phyloP scores from a whole-genome alignment of 2,888 invertebrate species.

The Drosophila recens region DNA sequence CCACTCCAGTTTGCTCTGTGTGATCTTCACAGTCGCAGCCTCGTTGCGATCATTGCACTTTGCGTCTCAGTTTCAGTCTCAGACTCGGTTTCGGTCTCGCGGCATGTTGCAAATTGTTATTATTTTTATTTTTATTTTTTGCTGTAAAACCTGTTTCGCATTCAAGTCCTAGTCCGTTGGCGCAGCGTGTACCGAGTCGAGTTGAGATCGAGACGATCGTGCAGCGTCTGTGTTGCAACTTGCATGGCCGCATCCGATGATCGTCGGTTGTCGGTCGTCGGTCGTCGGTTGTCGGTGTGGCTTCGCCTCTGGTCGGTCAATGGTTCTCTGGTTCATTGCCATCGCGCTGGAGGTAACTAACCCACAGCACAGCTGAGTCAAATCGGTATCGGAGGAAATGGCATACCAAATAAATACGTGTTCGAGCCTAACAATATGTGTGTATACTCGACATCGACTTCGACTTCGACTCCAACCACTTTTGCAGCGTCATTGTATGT shows the following conservation, averaged over 20 bases:
- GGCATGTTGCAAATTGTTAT: slow-evolving; percentile 65
- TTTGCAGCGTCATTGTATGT: slow-evolving; percentile 68
- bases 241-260: slow-evolving; percentile 49
- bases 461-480: slow-evolving; percentile 35
- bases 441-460: not conserved
- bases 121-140: not conserved
- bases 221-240: slow-evolving; percentile 56
- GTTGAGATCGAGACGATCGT: slow-evolving; percentile 24
- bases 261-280: slow-evolving; percentile 24
- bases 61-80: slow-evolving; percentile 54
- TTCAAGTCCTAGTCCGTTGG: slow-evolving; percentile 7
- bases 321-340: slow-evolving; percentile 86
- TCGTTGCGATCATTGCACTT: slow-evolving; percentile 77
- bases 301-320: slow-evolving; percentile 81
- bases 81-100: slow-evolving; percentile 31
- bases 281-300: slow-evolving; percentile 38
- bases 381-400: slow-evolving; percentile 57
- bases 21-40: slow-evolving; percentile 51
- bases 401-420: slow-evolving; percentile 39
- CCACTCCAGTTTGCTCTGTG: not conserved
- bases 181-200: slow-evolving; percentile 11
- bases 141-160: slow-evolving; percentile 64
- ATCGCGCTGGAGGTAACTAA: slow-evolving; percentile 85
- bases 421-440: slow-evolving; percentile 25
- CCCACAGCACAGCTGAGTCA: slow-evolving; percentile 66